Conservation (phyloP, 1,140 invertebrate species). For the Drosophila mayri region DNA sequence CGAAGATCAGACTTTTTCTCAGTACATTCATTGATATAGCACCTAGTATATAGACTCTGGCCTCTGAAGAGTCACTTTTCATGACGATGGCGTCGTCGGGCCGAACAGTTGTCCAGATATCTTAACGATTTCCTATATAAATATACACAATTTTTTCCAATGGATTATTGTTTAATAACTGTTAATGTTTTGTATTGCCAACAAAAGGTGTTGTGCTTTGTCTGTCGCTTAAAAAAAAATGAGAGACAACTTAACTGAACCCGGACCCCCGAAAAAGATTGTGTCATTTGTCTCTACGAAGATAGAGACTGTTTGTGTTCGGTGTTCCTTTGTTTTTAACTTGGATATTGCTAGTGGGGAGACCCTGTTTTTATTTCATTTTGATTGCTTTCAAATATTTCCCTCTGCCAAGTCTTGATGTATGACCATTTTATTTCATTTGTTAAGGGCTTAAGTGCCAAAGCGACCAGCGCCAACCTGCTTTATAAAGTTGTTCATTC, state of each 20-base stretch:
- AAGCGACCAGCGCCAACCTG: slow-evolving; percentile 23
- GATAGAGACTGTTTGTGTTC: slow-evolving; percentile 11
- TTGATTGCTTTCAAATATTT: slow-evolving; percentile 57
- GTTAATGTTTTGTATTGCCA: slow-evolving; percentile 56
- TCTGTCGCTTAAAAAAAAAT: slow-evolving; percentile 5
- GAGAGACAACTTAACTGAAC: slow-evolving; percentile 20
- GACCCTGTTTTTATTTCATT: slow-evolving; percentile 48
- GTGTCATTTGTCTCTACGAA: slow-evolving; percentile 63
- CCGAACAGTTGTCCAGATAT: slow-evolving; percentile 45
- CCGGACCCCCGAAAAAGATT: slow-evolving; percentile 39
- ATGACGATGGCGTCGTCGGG: slow-evolving; percentile 54
- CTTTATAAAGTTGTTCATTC: slow-evolving; percentile 61
- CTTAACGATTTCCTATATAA: slow-evolving; percentile 50
- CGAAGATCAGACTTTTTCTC: not conserved
- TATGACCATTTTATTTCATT: slow-evolving; percentile 60
- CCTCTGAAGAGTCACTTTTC: slow-evolving; percentile 13
- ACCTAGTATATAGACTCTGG: slow-evolving; percentile 8
- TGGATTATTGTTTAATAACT: slow-evolving; percentile 76
- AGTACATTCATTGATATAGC: not conserved
- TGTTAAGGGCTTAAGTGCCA: slow-evolving; percentile 70
- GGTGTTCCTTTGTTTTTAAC: slow-evolving; percentile 42
- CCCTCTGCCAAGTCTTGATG: slow-evolving; percentile 49
- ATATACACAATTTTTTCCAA: slow-evolving; percentile 31
- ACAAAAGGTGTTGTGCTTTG: slow-evolving; percentile 28
- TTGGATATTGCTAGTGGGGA: slow-evolving; percentile 14